phyloP scores from a whole-genome alignment of 2,797 vertebrate genomes.

The Falco concolor region DNA sequence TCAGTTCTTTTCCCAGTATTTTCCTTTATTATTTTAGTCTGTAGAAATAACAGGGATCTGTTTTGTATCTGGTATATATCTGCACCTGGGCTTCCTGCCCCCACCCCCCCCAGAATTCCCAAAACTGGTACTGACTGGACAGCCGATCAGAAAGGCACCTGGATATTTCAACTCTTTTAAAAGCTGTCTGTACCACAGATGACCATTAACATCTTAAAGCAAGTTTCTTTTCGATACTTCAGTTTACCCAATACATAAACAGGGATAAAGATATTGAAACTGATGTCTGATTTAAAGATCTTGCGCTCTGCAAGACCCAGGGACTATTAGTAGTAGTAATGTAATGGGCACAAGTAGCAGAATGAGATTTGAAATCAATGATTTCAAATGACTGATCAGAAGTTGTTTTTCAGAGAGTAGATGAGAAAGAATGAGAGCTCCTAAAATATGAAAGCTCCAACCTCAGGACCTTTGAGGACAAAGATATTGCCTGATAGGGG shows the following conservation, averaged over 20 bases:
- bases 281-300: neutral
- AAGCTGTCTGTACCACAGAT: neutral
- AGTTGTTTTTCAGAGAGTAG: neutral
- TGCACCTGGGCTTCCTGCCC: neutral
- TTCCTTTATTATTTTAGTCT: neutral
- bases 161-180: neutral
- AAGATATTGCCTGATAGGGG: neutral
- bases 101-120: neutral
- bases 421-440: neutral
- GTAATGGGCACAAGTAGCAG: neutral
- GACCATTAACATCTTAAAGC: neutral
- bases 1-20: neutral
- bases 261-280: neutral
- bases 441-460: neutral
- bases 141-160: neutral
- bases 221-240: neutral
- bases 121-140: neutral
- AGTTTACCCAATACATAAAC: neutral
- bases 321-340: neutral
- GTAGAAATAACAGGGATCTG: neutral
- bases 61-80: neutral
- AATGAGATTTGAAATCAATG: neutral
- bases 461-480: neutral
- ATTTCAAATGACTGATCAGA: neutral
- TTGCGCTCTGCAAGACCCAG: neutral